Conservation (phyloP, 2,888 invertebrate genomes). For the Lucinisca nassula region DNA sequence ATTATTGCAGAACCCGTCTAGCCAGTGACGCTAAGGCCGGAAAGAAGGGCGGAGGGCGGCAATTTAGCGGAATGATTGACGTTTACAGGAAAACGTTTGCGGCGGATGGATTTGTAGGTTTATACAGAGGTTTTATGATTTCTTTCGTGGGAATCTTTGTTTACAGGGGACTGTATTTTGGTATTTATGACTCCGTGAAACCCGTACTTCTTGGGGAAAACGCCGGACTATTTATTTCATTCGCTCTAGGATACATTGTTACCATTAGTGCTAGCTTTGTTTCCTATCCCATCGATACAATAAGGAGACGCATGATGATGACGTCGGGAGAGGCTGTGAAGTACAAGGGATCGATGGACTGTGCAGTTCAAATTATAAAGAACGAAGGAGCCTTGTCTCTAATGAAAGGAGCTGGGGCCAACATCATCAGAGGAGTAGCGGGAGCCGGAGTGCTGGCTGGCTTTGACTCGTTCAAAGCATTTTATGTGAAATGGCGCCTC, state of each 20-base stretch:
- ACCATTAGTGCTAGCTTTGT: background rate
- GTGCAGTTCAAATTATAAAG: background rate
- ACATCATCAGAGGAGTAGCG: conserved; percentile 86
- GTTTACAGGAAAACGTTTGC: conserved; percentile 86
- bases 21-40: conserved; percentile 86
- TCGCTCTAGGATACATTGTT: background rate
- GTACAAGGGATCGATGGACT: too few species aligned
- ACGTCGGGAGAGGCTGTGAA: background rate
- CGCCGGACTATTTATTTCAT: conserved; percentile 49
- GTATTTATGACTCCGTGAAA: conserved; percentile 87
- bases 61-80: conserved; percentile 94
- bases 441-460: conserved; percentile 87
- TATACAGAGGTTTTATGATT: conserved; percentile 88
- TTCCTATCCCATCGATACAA: background rate
- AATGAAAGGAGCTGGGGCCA: background rate
- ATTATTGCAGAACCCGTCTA: conserved; percentile 85
- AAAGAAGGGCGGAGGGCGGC: conserved; percentile 89
- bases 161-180: conserved; percentile 88
- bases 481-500: too few species aligned
- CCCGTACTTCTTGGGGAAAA: conserved; percentile 85
- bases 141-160: conserved; percentile 87
- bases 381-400: background rate
- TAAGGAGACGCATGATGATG: background rate
- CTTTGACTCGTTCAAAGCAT: conserved; percentile 84
- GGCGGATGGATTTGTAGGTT: conserved; percentile 85